Percentiles rank a stretch among this genome's conserved stretches.
These are phyloP conservation scores for Heliocidaris tuberculata DNA, from an alignment of 35 echinoderm and acorn worm genomes.

Conservation along the genomic window DNA sequence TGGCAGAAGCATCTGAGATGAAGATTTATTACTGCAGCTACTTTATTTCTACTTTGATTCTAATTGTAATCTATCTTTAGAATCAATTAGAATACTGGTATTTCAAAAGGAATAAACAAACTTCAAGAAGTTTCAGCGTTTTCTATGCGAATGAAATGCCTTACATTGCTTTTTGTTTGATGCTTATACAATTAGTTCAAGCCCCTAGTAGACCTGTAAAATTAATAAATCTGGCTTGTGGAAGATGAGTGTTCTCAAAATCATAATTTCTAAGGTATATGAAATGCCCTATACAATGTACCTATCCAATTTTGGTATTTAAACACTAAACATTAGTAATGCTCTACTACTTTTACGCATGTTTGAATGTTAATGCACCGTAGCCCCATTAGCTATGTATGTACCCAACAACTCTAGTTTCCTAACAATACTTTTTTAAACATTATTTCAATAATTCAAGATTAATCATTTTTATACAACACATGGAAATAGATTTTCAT, in stretches of 20 bases:
- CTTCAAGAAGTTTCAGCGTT: neutral
- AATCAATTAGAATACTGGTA: neutral
- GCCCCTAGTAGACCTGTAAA: neutral
- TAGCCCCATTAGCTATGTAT: neutral
- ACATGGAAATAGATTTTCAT: neutral
- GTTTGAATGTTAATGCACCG: neutral
- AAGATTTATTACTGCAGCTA: neutral
- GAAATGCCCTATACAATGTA: neutral
- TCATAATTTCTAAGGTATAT: neutral
- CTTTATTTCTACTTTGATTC: neutral
- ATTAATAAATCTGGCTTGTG: neutral
- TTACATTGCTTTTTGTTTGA: neutral
- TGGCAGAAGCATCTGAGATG: neutral
- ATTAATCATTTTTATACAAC: neutral
- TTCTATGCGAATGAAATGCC: neutral
- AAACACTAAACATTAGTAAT: neutral
- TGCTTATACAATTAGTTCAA: neutral
- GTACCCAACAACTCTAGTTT: too few relatives aligned
- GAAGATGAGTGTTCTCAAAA: neutral
- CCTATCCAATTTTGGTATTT: neutral
- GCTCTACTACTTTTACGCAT: neutral
- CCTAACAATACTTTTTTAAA: too few relatives aligned
- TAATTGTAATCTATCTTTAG: neutral
- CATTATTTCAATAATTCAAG: neutral
- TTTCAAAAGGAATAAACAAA: neutral